These are phyloP conservation scores for Calliphora vicina DNA, from an alignment of 1,140 invertebrate species.

Conservation along the genomic window DNA sequence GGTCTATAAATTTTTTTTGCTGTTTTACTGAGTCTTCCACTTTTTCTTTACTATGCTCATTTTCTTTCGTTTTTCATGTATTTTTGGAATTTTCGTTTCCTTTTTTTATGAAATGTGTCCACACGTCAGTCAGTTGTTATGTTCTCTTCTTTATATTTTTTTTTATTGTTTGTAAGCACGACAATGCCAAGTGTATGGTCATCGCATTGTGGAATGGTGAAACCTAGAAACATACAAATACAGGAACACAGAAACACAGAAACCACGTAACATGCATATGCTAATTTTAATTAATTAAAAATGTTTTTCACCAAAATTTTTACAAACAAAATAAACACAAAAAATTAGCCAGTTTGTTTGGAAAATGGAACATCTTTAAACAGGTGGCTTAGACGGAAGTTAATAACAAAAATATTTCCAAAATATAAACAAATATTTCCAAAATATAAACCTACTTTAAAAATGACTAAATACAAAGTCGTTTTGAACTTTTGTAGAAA, in stretches of 20 bases:
- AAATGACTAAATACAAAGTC: too few relatives aligned
- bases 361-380: too few relatives aligned
- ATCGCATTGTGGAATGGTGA: background rate
- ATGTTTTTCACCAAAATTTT: background rate
- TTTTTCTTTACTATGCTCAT: background rate
- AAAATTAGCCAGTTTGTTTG: too few relatives aligned
- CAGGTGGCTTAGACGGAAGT: too few relatives aligned
- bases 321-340: too few relatives aligned
- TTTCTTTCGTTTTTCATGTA: background rate
- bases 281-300: background rate
- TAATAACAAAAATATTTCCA: too few relatives aligned
- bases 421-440: too few relatives aligned
- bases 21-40: background rate
- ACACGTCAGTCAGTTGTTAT: background rate
- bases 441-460: too few relatives aligned
- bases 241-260: background rate
- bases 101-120: background rate
- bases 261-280: background rate
- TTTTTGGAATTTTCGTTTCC: background rate
- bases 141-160: background rate
- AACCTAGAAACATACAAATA: background rate
- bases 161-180: slow-evolving; percentile 7
- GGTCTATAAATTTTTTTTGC: background rate
- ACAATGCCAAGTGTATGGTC: slow-evolving; percentile 31
- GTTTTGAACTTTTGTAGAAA: too few relatives aligned